phyloP scores from a whole-genome alignment of 2,113 vertebrate genomes.

The Gyps fulvus region DNA sequence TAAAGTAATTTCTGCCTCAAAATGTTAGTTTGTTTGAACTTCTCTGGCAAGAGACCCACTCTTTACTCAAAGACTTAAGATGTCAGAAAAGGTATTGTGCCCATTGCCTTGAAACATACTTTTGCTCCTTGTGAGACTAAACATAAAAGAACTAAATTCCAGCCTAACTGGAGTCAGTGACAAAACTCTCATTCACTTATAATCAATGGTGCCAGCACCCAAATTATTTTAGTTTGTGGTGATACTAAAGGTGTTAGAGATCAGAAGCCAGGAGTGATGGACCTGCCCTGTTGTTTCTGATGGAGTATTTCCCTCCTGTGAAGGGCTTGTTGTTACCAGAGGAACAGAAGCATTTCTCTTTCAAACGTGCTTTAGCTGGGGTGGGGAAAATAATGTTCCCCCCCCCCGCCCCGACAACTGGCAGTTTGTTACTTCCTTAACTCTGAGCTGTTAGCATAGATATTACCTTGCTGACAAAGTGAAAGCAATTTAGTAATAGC shows the following conservation, averaged over 20 bases:
- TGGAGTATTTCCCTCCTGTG: not conserved
- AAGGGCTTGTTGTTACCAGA: not conserved
- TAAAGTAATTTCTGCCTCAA: not conserved
- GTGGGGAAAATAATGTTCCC: not conserved
- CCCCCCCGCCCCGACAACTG: not conserved
- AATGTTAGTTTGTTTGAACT: not conserved
- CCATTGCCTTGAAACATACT: not conserved
- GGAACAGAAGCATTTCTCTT: not conserved
- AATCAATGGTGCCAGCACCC: not conserved
- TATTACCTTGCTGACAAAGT: not conserved
- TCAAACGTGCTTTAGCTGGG: not conserved
- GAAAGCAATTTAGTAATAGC: constrained; percentile 18
- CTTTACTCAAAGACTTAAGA: not conserved
- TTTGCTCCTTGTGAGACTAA: not conserved
- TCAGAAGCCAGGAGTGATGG: not conserved
- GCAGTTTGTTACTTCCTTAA: not conserved
- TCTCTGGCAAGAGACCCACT: not conserved
- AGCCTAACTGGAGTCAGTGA: not conserved
- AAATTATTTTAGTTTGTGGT: not conserved
- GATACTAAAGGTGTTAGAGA: not conserved
- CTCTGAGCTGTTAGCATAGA: not conserved
- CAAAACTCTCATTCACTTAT: not conserved
- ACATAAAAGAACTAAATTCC: not conserved
- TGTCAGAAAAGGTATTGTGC: not conserved
- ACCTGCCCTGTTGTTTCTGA: not conserved